These are phyloP conservation scores for Pollenia amentaria DNA, from an alignment of 2,888 invertebrate genomes.

Conservation along the genomic window DNA sequence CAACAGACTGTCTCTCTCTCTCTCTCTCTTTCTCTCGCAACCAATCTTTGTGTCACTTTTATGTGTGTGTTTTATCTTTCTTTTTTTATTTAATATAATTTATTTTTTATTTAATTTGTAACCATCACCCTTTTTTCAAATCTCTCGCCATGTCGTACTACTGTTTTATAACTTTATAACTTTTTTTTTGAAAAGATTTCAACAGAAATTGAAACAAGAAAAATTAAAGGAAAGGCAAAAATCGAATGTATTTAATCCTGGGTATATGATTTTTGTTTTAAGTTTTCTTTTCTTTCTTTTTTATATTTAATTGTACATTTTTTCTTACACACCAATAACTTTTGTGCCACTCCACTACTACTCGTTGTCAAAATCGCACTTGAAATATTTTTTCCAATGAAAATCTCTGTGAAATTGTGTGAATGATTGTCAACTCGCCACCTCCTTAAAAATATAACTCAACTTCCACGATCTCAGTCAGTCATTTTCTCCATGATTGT, in stretches of 20 bases:
- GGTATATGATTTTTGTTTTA: no score
- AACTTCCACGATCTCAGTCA: conserved; percentile 22
- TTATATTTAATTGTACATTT: not conserved
- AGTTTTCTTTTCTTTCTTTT: not conserved
- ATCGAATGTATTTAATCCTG: no score
- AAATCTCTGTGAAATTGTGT: conserved; percentile 41
- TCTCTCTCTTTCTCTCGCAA: not conserved
- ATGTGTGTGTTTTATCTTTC: conserved; percentile 14
- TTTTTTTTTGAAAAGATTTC: no score
- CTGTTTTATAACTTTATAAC: not conserved
- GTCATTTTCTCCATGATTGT: conserved; percentile 10
- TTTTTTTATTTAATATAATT: not conserved
- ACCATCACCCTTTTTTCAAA: not conserved
- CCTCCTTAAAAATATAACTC: not conserved
- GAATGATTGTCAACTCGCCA: conserved; percentile 49
- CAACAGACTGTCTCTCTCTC: not conserved
- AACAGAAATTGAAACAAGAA: no score
- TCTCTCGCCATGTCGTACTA: not conserved
- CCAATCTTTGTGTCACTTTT: conserved; percentile 19
- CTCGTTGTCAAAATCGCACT: conserved; percentile 37
- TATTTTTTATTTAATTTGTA: conserved; percentile 7
- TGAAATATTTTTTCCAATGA: not conserved
- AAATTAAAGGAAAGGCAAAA: no score
- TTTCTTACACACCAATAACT: not conserved
- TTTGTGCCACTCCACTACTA: conserved; percentile 7